Evolutionary conservation across 2,113 vertebrate genomes (phyloP).

Genomic region (Neogale vison): DNA sequence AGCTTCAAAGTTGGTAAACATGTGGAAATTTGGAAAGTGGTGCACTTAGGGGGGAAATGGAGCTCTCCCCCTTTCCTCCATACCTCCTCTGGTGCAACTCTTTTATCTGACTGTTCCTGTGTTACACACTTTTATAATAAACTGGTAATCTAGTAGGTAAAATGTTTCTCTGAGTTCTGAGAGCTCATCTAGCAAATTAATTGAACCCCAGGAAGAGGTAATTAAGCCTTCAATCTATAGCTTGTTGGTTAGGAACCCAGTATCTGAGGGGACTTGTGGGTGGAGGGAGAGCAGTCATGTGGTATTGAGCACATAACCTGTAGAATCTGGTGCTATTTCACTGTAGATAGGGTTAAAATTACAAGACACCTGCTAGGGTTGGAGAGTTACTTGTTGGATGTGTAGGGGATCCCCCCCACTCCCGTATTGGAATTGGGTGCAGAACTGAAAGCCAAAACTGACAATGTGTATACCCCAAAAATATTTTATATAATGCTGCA

Average conservation of each 20-base stretch:
- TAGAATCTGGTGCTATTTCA: not conserved
- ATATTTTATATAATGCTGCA: not conserved
- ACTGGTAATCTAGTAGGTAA: not conserved
- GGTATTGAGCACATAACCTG: not conserved
- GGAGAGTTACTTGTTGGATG: not conserved
- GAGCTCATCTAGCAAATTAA: not conserved
- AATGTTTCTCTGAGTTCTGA: not conserved
- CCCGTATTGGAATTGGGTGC: not conserved
- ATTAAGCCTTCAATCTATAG: not conserved
- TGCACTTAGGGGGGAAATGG: too few species aligned
- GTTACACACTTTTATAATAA: not conserved
- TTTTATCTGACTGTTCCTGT: not conserved
- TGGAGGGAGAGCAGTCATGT: too few species aligned
- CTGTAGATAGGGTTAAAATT: not conserved
- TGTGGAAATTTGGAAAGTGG: not conserved
- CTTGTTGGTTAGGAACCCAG: not conserved
- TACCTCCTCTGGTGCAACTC: too few species aligned
- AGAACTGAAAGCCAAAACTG: not conserved
- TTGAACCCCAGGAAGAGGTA: not conserved
- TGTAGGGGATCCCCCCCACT: accelerated
- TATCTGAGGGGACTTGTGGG: not conserved
- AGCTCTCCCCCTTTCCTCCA: not conserved
- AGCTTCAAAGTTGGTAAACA: not conserved
- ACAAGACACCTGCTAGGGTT: not conserved
- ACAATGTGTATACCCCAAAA: not conserved